Evolutionary conservation across 2,888 invertebrate species (phyloP).

Genomic region (Acrocyrtus sp.): DNA sequence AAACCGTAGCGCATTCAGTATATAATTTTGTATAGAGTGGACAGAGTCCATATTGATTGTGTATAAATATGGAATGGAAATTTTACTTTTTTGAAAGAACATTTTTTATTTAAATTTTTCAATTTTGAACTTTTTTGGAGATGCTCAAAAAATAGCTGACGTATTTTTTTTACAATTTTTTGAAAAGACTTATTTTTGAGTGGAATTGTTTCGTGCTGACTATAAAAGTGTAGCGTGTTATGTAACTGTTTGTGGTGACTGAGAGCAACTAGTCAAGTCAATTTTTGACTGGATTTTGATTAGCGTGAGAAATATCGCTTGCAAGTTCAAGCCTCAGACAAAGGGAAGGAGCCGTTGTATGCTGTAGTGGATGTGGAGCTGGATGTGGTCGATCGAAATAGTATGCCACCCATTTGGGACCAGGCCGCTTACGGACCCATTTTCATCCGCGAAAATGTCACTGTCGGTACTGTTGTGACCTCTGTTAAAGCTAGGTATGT

Average conservation of each 20-base stretch:
- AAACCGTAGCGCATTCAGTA: conserved; percentile 12
- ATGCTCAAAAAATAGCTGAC: too few relatives aligned
- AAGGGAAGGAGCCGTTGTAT: conserved; percentile 84
- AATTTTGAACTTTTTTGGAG: conserved; percentile 28
- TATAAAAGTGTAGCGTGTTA: conserved; percentile 20
- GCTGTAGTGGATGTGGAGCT: conserved; percentile 98
- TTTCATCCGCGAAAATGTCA: conserved; percentile 98
- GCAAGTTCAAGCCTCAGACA: conserved; percentile 96
- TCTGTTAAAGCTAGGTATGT: conserved; percentile 93
- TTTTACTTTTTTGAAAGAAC: too few relatives aligned
- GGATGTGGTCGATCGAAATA: conserved; percentile 93
- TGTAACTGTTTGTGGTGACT: too few relatives aligned
- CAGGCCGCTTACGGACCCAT: conserved; percentile 95
- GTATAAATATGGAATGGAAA: conserved; percentile 21
- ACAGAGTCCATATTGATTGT: too few relatives aligned
- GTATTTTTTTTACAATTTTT: too few relatives aligned
- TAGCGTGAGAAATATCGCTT: conserved; percentile 97
- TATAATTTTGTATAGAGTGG: neutral
- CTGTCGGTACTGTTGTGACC: conserved; percentile 98
- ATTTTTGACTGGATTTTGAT: conserved; percentile 56
- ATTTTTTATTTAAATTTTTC: conserved; percentile 15
- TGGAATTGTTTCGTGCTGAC: conserved; percentile 29
- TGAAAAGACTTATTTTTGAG: conserved; percentile 1
- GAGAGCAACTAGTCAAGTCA: conserved; percentile 49
- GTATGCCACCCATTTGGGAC: conserved; percentile 98